A percentile compares a stretch with the other conserved stretches of the same genome.
These are phyloP conservation scores for Melanotaenia parkinsoni DNA, from an alignment of 2,797 vertebrate genomes.

Conservation along the genomic window DNA sequence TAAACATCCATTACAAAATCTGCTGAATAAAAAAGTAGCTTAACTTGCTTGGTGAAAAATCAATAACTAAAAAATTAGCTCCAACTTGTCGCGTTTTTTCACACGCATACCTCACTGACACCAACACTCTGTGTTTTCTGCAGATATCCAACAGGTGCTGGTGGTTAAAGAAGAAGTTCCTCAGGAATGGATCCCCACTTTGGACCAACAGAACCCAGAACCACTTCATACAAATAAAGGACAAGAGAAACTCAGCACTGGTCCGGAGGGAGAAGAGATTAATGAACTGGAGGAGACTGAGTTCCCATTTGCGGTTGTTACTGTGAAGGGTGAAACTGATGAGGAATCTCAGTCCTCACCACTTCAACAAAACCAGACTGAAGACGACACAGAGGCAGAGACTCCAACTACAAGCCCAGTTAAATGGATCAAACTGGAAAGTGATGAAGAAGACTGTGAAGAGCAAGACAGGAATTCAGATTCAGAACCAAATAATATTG, in stretches of 20 bases:
- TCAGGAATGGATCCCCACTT: too few relatives aligned
- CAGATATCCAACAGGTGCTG: constrained; percentile 8
- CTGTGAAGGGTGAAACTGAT: constrained; percentile 13
- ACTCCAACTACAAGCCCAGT: background rate
- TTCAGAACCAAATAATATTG: background rate
- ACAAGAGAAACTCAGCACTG: background rate
- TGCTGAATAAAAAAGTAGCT: too few relatives aligned
- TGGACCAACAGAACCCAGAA: background rate
- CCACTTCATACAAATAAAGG: background rate
- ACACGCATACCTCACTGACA: too few relatives aligned
- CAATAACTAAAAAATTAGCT: too few relatives aligned
- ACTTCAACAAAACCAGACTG: constrained; percentile 1
- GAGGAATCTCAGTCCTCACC: constrained; percentile 3
- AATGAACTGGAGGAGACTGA: background rate
- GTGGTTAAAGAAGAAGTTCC: background rate
- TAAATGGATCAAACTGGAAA: background rate
- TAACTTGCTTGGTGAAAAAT: too few relatives aligned
- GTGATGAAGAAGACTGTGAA: background rate
- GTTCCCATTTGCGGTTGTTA: background rate
- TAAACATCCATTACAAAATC: too few relatives aligned
- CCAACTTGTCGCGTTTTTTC: too few relatives aligned
- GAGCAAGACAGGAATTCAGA: background rate
- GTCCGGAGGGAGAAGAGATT: background rate
- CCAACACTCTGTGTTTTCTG: background rate
- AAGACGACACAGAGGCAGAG: background rate